Evolutionary conservation across 2,113 vertebrate species (phyloP), one percentile per base, ranked within the genome.

Genomic region (Anguilla rostrata): DNA sequence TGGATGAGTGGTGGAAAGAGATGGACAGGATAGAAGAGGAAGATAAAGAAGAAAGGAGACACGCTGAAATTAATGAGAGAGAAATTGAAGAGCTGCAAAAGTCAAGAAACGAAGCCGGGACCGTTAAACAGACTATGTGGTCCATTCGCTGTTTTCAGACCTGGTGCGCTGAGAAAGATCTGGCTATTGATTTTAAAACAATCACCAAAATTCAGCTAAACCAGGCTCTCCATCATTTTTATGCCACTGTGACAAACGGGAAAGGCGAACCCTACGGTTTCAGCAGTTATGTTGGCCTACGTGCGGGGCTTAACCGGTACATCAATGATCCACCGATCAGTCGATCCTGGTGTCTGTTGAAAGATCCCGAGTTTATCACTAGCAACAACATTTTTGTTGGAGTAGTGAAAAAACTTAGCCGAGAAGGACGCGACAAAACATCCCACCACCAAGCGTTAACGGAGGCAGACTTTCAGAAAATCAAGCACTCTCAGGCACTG

Each of bases 241-340:
- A 71, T 29, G 83, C 56, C 18, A 81, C 63, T 12, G 57, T 83
- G 3, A 78, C 56, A 16, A 86, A 83, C 81, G 40, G 7, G 11
- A 87, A 83, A 57, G 18, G 43, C 56, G 66, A 87, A 39, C 14
- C 5, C 2, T 57, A 87, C 20, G 82, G 82, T 26, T 83, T 87
- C 9, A 87, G 49, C 75, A 63, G 78, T 26, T 86, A 83, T 39
- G 57, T 75, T 71, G 26, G 71, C 14, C 39, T 84, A 81, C 5
- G 53, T 12, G 83, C 53, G 0, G 78, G 78, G 11, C n/a, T 86
- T 16, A 86, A 86, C 84, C 7, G 49, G 14, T 66, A 86, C 46
- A 86, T 88, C 18, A 88, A 84, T 39, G 53, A 86, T 20, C 81
- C 87, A 49, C 85, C 66, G 22, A 14, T 86, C 11, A 53, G 40